Evolutionary conservation across 2,113 vertebrate species (phyloP).

Genomic region (Corythaeola cristata): DNA sequence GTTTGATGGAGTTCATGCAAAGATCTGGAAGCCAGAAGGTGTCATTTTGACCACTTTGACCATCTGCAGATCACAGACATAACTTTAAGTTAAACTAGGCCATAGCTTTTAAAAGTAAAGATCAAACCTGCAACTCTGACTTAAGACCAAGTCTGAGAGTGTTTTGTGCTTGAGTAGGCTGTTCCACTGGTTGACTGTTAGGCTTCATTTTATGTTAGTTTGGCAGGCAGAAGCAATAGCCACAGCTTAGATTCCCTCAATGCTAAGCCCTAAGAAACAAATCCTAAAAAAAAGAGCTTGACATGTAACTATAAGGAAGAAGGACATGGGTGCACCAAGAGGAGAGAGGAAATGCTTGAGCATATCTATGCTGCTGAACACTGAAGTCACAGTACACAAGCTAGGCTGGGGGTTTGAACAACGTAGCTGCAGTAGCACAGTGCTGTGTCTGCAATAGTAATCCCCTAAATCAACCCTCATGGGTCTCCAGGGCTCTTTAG

Average conservation of each 20-base stretch:
- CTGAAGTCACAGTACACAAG: background rate
- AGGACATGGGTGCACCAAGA: background rate
- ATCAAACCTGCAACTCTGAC: background rate
- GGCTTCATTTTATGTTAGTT: background rate
- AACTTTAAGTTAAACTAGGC: background rate
- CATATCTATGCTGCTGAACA: background rate
- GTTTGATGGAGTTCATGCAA: background rate
- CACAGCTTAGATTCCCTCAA: background rate
- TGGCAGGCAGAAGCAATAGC: background rate
- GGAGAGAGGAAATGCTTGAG: background rate
- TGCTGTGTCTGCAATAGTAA: background rate
- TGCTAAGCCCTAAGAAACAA: background rate
- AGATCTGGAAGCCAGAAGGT: background rate
- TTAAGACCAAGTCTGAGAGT: background rate
- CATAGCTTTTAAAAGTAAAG: background rate
- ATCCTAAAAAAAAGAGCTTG: background rate
- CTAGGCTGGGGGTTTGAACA: background rate
- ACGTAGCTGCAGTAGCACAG: rapidly evolving
- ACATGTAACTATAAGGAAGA: background rate
- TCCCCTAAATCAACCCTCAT: background rate
- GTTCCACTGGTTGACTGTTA: background rate
- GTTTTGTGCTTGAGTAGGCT: background rate
- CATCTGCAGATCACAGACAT: background rate
- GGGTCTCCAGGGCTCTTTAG: background rate
- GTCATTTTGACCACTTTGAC: background rate